Evolutionary conservation across 2,888 invertebrate genomes (phyloP), one percentile per base, ranked within the genome.

Genomic region (Nomada fucata): DNA sequence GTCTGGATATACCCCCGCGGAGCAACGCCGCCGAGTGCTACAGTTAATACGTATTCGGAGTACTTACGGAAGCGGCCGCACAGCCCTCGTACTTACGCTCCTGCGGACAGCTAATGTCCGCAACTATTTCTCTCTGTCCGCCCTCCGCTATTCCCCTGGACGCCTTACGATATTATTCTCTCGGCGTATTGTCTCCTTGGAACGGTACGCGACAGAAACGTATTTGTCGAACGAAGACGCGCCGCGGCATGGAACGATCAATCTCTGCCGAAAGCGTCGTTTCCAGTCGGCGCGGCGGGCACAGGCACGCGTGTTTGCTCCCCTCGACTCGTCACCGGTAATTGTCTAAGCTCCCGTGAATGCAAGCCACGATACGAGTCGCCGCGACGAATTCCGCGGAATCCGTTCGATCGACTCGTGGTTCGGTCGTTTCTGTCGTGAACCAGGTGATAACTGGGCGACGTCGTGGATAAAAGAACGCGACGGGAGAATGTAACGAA

Each of bases 71-170:
- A 84, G 79, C 84, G 84, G 84, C 85, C 83, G 63, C 86, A 63
- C 72, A 80, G 79, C 76, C 82, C 82, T 60, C 79, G 86, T 88
- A 89, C 89, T 91, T 90, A 91, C 88, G 88, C 86, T 84, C 82
- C 84, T 83, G 87, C 84, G 87, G 89, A 85, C 88, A 89, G 86
- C 87, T 90, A 90, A 91, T 91, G 90, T 89, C 86, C 86, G 76
- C 83, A 84, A 82, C 81, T 82, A 85, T 86, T 85, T 90, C 87
- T 87, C 88, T 84, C 76, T 82, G 80, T 71, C 81, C 67, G 60
- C 63, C 70, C 71, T 60, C 79, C 57, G 36, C 79, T 57, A 76
- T 44, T 69, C 72, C 52, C 70, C 65, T 68, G 57, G 79, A 75
- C 57, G 74, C 78, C 83, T 82, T 85, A 86, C 83, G 76, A 83